Percentiles rank a stretch among this genome's conserved stretches.
Evolutionary conservation across 2,888 invertebrate species (phyloP).

Genomic region (Hermodice carunculata): DNA sequence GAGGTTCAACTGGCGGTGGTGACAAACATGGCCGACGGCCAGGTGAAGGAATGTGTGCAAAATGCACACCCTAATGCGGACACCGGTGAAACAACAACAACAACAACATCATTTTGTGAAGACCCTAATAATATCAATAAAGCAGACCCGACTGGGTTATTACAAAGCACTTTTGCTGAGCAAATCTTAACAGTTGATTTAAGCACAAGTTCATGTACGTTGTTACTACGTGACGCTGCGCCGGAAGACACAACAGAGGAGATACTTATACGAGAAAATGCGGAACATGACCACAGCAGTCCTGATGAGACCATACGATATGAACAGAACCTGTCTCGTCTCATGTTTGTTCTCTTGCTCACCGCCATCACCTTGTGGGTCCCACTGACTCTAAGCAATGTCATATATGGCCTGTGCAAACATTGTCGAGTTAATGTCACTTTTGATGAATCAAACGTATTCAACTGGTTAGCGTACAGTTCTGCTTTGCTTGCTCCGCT

Average conservation of each 20-base stretch:
- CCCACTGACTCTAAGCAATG: constrained; percentile 32
- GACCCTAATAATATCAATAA: constrained; percentile 4
- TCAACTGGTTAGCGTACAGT: constrained; percentile 44
- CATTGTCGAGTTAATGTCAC: constrained; percentile 28
- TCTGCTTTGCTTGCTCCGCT: constrained; percentile 33
- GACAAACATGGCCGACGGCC: constrained; percentile 3
- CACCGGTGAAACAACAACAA: background rate
- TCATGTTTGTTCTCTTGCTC: constrained; percentile 23
- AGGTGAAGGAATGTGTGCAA: background rate
- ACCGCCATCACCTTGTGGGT: constrained; percentile 28
- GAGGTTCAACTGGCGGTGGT: constrained; percentile 27
- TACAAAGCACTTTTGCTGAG: constrained; percentile 22
- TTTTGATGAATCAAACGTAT: constrained; percentile 23
- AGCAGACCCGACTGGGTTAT: too few relatives aligned
- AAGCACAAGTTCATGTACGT: constrained; percentile 23
- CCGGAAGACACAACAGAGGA: background rate
- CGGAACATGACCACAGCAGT: constrained; percentile 21
- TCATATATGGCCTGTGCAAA: constrained; percentile 34
- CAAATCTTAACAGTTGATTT: constrained; percentile 21
- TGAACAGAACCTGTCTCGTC: constrained; percentile 22
- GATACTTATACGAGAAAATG: constrained; percentile 10
- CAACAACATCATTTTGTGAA: constrained; percentile 16
- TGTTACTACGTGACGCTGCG: constrained; percentile 23
- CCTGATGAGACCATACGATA: constrained; percentile 29
- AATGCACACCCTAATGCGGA: background rate